phyloP scores from a whole-genome alignment of 2,113 vertebrate genomes.

The Argyrosomus japonicus region DNA sequence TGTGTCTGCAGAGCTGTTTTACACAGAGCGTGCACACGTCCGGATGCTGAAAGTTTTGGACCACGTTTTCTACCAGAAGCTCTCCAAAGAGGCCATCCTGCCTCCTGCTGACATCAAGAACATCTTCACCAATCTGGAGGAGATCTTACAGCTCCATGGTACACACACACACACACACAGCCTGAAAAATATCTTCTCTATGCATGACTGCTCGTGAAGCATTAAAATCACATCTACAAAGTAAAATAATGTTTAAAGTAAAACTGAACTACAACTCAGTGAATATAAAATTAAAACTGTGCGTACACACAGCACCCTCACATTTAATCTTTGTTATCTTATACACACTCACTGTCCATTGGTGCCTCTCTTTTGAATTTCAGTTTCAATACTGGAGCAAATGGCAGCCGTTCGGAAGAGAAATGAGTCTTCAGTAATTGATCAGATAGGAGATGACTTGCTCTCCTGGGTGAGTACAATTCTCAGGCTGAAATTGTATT shows the following conservation, averaged over 20 bases:
- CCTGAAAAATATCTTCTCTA: neutral
- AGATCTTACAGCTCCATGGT: constrained; percentile 95
- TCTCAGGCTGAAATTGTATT: constrained; percentile 62
- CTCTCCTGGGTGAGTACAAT: constrained; percentile 92
- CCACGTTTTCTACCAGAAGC: constrained; percentile 94
- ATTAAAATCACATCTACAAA: neutral
- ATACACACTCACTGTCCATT: constrained; percentile 5
- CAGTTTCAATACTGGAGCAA: constrained; percentile 93
- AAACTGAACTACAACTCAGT: neutral
- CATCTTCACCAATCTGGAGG: constrained; percentile 97
- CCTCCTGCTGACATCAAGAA: constrained; percentile 90
- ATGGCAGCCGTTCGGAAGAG: constrained; percentile 94
- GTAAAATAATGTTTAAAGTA: neutral
- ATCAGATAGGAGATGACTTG: constrained; percentile 95
- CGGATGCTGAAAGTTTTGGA: constrained; percentile 94
- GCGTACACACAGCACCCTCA: neutral
- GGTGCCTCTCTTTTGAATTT: constrained; percentile 50
- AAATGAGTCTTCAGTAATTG: constrained; percentile 94
- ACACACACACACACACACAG: constrained; percentile 31
- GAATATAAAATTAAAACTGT: neutral
- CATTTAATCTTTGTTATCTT: neutral
- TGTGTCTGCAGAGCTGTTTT: constrained; percentile 89
- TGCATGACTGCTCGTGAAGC: neutral
- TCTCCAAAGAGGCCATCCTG: constrained; percentile 91
- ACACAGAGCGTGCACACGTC: constrained; percentile 95